Percentiles rank a stretch among this genome's conserved stretches.
These are phyloP conservation scores for Cacatua alba DNA, from an alignment of 2,113 vertebrate genomes.

Conservation along the genomic window DNA sequence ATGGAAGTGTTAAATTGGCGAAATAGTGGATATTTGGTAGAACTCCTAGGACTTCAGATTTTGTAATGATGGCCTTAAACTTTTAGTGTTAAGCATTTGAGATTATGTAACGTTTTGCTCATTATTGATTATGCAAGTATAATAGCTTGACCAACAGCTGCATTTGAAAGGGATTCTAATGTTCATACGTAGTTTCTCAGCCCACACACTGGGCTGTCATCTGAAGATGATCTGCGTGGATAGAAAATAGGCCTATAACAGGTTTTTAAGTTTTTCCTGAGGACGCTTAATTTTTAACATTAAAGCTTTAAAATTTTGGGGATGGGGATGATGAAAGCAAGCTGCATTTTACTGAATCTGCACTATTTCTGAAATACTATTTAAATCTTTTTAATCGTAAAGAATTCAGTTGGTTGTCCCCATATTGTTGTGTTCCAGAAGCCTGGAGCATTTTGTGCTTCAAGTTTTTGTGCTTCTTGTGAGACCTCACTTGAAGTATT, in stretches of 20 bases:
- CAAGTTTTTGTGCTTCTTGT: neutral
- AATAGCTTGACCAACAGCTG: neutral
- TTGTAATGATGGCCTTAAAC: neutral
- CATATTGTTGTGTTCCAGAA: neutral
- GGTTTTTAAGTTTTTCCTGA: neutral
- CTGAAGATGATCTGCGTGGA: neutral
- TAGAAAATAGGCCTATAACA: rapidly evolving
- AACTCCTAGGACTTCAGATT: neutral
- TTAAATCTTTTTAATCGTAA: neutral
- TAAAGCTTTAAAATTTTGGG: neutral
- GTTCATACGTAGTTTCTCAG: neutral
- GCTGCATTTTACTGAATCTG: rapidly evolving
- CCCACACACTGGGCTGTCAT: neutral
- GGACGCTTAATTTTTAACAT: neutral
- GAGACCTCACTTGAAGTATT: no score
- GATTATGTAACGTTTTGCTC: neutral
- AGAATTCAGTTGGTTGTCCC: neutral
- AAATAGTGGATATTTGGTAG: neutral
- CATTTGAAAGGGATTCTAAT: neutral
- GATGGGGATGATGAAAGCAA: neutral
- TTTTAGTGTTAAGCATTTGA: neutral
- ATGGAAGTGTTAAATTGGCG: neutral
- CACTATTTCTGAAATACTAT: neutral
- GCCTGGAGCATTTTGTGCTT: neutral
- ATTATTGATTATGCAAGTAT: neutral